Evolutionary conservation across 2,113 vertebrate genomes (phyloP).

Genomic region (Falcunculus frontatus): DNA sequence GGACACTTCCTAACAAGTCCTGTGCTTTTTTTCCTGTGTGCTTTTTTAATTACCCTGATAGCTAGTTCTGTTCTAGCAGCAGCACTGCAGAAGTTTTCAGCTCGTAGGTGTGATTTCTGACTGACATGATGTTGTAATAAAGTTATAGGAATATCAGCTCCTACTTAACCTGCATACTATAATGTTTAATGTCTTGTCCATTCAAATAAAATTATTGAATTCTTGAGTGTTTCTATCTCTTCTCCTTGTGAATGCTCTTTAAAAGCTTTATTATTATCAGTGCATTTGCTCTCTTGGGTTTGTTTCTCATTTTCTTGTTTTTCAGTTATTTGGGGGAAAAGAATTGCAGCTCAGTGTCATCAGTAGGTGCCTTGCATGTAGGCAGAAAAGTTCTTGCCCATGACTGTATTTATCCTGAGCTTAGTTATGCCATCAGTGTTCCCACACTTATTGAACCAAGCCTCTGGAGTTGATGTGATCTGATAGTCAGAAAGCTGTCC

Average conservation of each 20-base stretch:
- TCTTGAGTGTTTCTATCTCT: slow-evolving; percentile 31
- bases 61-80: not conserved
- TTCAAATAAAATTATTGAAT: slow-evolving; percentile 43
- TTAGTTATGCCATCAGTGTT: not conserved
- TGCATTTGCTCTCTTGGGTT: not conserved
- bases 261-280: not conserved
- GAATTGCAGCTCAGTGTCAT: not conserved
- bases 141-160: not conserved
- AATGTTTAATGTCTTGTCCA: slow-evolving; percentile 7
- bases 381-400: not conserved
- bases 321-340: not conserved
- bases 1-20: not conserved
- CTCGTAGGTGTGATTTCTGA: not conserved
- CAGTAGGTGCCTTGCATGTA: not conserved
- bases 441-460: not conserved
- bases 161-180: not conserved
- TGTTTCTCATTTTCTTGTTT: slow-evolving; percentile 8
- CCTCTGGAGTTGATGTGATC: not conserved
- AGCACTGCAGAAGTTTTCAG: not conserved
- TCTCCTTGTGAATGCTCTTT: not conserved
- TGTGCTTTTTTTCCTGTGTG: not conserved
- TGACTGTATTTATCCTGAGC: not conserved
- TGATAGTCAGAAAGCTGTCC: not conserved
- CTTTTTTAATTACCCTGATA: not conserved
- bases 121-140: slow-evolving; percentile 4